phyloP scores from a whole-genome alignment of 2,888 invertebrate genomes.

The Drosophila neonasuta region DNA sequence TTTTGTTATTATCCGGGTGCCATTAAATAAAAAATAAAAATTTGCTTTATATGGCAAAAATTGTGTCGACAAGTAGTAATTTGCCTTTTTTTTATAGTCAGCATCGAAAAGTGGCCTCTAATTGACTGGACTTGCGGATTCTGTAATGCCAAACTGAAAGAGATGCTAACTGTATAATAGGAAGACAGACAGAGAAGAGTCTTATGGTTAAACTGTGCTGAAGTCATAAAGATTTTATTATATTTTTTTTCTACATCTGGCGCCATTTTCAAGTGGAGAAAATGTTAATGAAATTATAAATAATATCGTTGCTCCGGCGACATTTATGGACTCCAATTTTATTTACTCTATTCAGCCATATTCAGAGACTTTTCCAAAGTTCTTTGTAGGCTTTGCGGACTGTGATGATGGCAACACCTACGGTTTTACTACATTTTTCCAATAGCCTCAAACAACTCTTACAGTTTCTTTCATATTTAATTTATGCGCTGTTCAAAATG shows the following conservation, averaged over 20 bases:
- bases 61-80: slow-evolving; percentile 42
- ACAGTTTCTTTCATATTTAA: slow-evolving; percentile 47
- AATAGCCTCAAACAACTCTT: slow-evolving; percentile 19
- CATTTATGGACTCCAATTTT: slow-evolving; percentile 51
- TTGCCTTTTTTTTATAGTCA: slow-evolving; percentile 36
- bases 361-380: slow-evolving; percentile 20
- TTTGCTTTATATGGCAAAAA: slow-evolving; percentile 28
- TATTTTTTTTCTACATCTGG: slow-evolving; percentile 28
- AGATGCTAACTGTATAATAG: neutral
- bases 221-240: slow-evolving; percentile 25
- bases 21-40: slow-evolving; percentile 28
- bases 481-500: slow-evolving; percentile 62
- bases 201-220: slow-evolving; percentile 7
- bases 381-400: slow-evolving; percentile 15
- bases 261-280: slow-evolving; percentile 55
- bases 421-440: slow-evolving; percentile 49
- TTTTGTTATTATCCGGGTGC: slow-evolving; percentile 24
- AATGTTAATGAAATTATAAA: slow-evolving; percentile 68
- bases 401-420: slow-evolving; percentile 66
- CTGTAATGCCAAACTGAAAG: neutral
- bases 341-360: slow-evolving; percentile 10
- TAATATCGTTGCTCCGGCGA: slow-evolving; percentile 40
- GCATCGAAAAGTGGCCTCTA: slow-evolving; percentile 26
- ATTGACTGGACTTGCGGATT: slow-evolving; percentile 21
- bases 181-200: neutral